Evolutionary conservation across 2,888 invertebrate species (phyloP).

Genomic region (Chymomyza fuscimana): DNA sequence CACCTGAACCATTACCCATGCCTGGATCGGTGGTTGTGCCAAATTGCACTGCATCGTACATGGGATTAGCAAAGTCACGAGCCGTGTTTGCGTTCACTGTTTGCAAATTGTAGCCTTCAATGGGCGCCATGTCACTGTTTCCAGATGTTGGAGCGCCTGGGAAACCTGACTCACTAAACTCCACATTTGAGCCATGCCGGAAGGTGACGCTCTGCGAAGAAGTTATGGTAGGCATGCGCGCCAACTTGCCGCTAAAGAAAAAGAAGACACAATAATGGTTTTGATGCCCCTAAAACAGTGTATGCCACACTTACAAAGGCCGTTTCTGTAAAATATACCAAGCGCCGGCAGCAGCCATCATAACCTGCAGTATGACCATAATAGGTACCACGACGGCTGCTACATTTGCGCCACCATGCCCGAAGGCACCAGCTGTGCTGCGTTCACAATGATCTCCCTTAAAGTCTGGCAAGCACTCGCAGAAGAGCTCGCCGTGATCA

Average conservation of each 20-base stretch:
- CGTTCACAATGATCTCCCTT: constrained; percentile 88
- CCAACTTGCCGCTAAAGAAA: constrained; percentile 87
- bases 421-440: constrained; percentile 83
- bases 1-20: constrained; percentile 83
- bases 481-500: constrained; percentile 83
- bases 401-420: constrained; percentile 82
- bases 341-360: constrained; percentile 86
- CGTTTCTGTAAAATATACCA: constrained; percentile 90
- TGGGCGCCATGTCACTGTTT: constrained; percentile 80
- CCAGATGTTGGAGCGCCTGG: constrained; percentile 75
- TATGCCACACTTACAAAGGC: constrained; percentile 87
- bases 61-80: constrained; percentile 97
- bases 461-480: constrained; percentile 87
- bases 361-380: constrained; percentile 87
- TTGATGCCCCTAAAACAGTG: neutral
- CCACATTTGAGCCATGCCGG: constrained; percentile 95
- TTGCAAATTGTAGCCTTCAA: constrained; percentile 90
- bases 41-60: constrained; percentile 94
- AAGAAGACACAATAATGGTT: neutral
- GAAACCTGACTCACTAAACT: constrained; percentile 86
- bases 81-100: constrained; percentile 87
- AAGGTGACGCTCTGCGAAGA: constrained; percentile 95
- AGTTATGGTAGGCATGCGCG: constrained; percentile 88
- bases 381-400: constrained; percentile 91
- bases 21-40: constrained; percentile 82